These are phyloP conservation scores for Terebella lapidaria DNA, from an alignment of 2,888 invertebrate genomes.

Conservation along the genomic window DNA sequence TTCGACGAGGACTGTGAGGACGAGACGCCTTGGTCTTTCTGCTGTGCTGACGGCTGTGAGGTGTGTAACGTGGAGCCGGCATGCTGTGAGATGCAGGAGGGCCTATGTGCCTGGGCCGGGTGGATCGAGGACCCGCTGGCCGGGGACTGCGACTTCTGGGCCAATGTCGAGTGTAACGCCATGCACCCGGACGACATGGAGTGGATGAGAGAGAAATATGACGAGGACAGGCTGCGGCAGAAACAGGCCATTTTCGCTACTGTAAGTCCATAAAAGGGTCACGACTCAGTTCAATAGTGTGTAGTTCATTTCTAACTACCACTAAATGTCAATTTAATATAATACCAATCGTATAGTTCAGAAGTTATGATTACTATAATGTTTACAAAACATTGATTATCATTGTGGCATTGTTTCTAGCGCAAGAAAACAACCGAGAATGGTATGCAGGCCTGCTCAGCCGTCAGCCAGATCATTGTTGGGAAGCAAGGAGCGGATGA, in stretches of 20 bases:
- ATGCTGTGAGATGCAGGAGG: constrained; percentile 19
- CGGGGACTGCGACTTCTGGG: neutral
- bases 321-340: too few species aligned
- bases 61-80: neutral
- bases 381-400: too few species aligned
- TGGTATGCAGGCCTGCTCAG: constrained; percentile 28
- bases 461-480: constrained; percentile 28
- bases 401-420: too few species aligned
- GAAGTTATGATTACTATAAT: too few species aligned
- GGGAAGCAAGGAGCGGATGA: constrained; percentile 31
- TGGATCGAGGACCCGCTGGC: constrained; percentile 7
- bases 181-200: constrained; percentile 25
- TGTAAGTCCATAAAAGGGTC: neutral
- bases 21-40: neutral
- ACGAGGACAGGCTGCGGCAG: neutral
- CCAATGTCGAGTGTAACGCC: constrained; percentile 16
- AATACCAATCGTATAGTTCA: too few species aligned
- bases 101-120: constrained; percentile 24
- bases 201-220: neutral
- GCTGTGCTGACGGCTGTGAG: neutral
- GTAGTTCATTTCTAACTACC: too few species aligned
- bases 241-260: neutral
- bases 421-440: constrained; percentile 19
- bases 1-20: neutral
- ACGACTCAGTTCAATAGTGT: too few species aligned